Base-by-base conservation (phyloP, 2,113 vertebrate genomes). In the Equus quagga region DNA sequence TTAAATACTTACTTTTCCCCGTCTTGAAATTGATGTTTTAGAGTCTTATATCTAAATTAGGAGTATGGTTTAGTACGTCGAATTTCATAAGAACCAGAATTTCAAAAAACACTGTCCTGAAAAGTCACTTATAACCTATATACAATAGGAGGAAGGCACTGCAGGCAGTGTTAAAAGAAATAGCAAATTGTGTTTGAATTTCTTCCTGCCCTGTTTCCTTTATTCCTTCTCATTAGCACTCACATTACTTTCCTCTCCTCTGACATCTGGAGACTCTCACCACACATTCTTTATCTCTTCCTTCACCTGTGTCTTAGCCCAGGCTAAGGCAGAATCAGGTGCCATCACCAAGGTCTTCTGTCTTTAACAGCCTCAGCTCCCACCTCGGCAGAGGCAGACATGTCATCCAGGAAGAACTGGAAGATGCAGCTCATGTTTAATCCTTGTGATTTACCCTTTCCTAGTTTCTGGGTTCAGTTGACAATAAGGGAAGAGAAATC, bases 51-150 rank as follows among this genome's bases (percentile, higher is more conserved):
- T 8, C 36, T 83, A 76, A 89, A 51, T 70, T 49, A 70, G 24
- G 17, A 70, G 8, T 75, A 56, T 80, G n/a, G 4, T 33, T 92
- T 91, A n/a, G 14, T 49, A 76, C 6, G 28, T 33, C 83, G 28
- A 76, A 64, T 96, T 82, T 85, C 28, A 41, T 46, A 76, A 81
- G 85, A 88, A 85, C 6, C 31, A 65, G 51, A 91, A 81, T 88
- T 88, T 95, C 46, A 65, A 79, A 81, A 54, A 11, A 81, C 11
- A 12, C 4, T 82, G 13, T 1, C 6, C 13, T 65, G 62, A n/a
- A 46, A 80, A 70, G 6, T 1, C 0, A 12, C 2, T 58, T 91
- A 58, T 41, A 81, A 67, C 56, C 26, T 8, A 62, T 14, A 5
- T 11, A 14, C 18, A 54, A 14, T 3, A 44, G 21, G 18, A 82